Evolutionary conservation across 2,113 vertebrate genomes (phyloP), one percentile per base, ranked within the genome.

Genomic region (Percopsis transmontana): DNA sequence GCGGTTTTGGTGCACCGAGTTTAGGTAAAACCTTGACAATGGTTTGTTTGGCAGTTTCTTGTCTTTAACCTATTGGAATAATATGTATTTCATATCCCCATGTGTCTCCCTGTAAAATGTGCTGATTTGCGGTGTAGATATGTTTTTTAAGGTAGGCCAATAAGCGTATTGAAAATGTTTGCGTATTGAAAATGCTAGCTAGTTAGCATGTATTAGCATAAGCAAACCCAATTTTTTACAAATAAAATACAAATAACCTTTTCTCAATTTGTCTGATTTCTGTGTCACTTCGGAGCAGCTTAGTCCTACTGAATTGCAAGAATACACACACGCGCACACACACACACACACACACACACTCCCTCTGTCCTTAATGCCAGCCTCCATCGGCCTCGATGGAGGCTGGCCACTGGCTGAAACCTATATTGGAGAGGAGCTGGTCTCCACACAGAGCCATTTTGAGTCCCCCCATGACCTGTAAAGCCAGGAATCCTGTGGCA

Each of bases 381-480:
- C 70, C n/a, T n/a, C n/a, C n/a, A n/a, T n/a, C n/a, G n/a, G n/a
- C n/a, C n/a, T n/a, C 44, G 61, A 21, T 62, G 69, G 65, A 58
- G 58, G 76, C 69, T 53, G 59, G 50, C 51, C 65, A 18, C 55
- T 74, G 76, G 66, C 72, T 77, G 76, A 70, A 77, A 58, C 74
- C 85, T 67, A 79, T 82, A 82, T 84, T 82, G 87, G 84, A 85
- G 80, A 38, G 80, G 77, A 68, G 75, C 76, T 61, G 69, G 68
- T 33, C 1, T 84, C 79, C 67, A 39, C 75, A 72, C 62, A 61
- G 75, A 80, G 70, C 83, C 83, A 83, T 85, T 86, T 78, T 38
- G 69, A 76, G 66, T 51, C 72, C 64, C 64, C 50, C 70, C 71
- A 65, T 84, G 77, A 85, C 81, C 79, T 79, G 72, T 53, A 72